Evolutionary conservation across 2,797 vertebrate species (phyloP), one percentile per base, ranked within the genome.

Genomic region (Mallotus villosus): DNA sequence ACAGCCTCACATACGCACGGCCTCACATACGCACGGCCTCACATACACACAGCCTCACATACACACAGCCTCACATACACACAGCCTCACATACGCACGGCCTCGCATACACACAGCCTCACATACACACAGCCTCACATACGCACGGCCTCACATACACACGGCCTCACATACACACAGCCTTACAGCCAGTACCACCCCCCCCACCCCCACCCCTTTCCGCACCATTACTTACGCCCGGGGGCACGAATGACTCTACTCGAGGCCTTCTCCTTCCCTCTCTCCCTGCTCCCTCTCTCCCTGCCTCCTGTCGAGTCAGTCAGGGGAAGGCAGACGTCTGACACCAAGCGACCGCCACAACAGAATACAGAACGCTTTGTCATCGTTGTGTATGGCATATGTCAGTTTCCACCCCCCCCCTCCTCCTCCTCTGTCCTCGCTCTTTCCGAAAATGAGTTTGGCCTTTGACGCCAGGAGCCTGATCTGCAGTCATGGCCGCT

Each of bases 21-120:
- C n/a, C n/a, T n/a, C n/a, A n/a, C n/a, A n/a, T n/a, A n/a, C n/a
- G n/a, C n/a, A n/a, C n/a, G n/a, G n/a, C n/a, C n/a, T n/a, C n/a
- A n/a, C 25, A 68, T 79, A 74, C 51, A 77, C 71, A 64, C 70
- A 11, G 70, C 74, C 29, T 79, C 46, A 37, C 58, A 78, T 79
- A 74, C 51, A 77, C 71, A 64, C 70, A 11, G 70, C 74, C 29
- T 79, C 46, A 37, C 58, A 78, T 79, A 74, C 51, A 77, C 71
- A 64, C 70, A 11, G 70, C 74, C 29, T 79, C 46, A 37, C 58
- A 78, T n/a, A n/a, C n/a, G n/a, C n/a, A n/a, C n/a, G n/a, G n/a
- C n/a, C n/a, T n/a, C n/a, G n/a, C 25, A 68, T 79, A 74, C 51
- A 77, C 71, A 64, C 70, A 11, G 70, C 74, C 29, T 79, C 46